Evolutionary conservation across 64 coral and sea anemone genomes (phyloP), one percentile per base, ranked within the genome.

Genomic region (Montipora efflorescens): DNA sequence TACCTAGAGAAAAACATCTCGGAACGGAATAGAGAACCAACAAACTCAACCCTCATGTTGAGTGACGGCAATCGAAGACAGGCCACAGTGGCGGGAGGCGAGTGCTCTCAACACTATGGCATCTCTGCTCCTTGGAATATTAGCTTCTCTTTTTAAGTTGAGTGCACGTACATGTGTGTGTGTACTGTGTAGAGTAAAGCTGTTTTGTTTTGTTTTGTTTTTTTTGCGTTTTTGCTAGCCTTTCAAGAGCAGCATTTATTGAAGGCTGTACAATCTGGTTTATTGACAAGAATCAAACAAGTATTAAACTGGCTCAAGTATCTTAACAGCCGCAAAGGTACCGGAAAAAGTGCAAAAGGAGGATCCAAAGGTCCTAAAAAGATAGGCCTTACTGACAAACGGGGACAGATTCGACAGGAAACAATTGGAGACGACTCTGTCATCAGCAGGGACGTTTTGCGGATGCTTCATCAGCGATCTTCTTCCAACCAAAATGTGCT

Each of bases 221-320:
- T 22, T 23, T 21, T 23, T 28, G 66, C 49, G 46, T 73, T 83
- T 44, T 59, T 86, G 22, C 48, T 44, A 97, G 96, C 78, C 58
- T 97, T 97, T 84, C 88, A 92, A 81, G 89, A 92, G 19, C 90
- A 92, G 16, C 21, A 36, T 1, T 75, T 97, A 51, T 79, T 97
- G 77, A 89, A 90, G 6, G 96, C 96, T 74, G 94, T 97, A 11
- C 96, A 97, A 87, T 97, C 96, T n/a, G 96, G 96, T 19, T 59
- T 92, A 23, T 84, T 97, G 48, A 67, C 61, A 49, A 94, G 82
- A 22, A 93, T 95, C 15, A 77, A 89, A 44, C 77, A 80, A 11
- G 70, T 91, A 22, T 14, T 97, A 6, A 79, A 92, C 18, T 76
- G 28, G 47, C 73, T 97, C 2, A 93, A 97, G 59, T n/a, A 23